Evolutionary conservation across 1,140 invertebrate genomes (phyloP).

Genomic region (Ceratina calcarata): DNA sequence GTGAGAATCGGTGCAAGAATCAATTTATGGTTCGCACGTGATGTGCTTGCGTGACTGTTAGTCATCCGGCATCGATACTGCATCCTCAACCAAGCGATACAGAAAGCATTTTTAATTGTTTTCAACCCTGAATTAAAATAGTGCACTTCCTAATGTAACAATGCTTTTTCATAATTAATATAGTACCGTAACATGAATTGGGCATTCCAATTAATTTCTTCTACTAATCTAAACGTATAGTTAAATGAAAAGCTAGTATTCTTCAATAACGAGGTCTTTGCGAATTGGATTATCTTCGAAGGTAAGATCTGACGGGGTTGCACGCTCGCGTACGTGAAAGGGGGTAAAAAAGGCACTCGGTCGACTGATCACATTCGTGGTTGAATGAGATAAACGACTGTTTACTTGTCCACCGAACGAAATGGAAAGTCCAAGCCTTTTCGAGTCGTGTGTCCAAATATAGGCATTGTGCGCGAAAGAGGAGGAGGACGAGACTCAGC

Average conservation of each 20-base stretch:
- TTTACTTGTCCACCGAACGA: slow-evolving; percentile 50
- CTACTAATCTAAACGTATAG: no score
- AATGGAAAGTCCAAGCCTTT: slow-evolving; percentile 63
- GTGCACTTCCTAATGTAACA: no score
- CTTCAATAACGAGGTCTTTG: no score
- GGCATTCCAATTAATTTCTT: no score
- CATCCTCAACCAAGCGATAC: neutral
- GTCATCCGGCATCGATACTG: neutral
- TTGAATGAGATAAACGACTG: slow-evolving; percentile 55
- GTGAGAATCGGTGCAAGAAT: slow-evolving; percentile 47
- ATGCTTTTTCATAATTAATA: no score
- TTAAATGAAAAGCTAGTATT: no score
- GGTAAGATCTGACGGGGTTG: neutral
- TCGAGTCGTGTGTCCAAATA: slow-evolving; percentile 62
- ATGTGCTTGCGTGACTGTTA: slow-evolving; percentile 38
- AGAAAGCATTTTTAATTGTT: neutral
- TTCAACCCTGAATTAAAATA: no score
- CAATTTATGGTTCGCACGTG: slow-evolving; percentile 43
- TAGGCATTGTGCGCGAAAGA: slow-evolving; percentile 53
- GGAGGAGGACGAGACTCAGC: slow-evolving; percentile 26
- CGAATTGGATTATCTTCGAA: slow-evolving; percentile 39
- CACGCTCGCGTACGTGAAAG: neutral
- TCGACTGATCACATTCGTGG: slow-evolving; percentile 48
- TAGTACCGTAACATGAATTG: no score
- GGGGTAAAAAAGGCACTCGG: slow-evolving; percentile 10